Base-by-base conservation (phyloP, 2,113 vertebrate genomes). In the Salvator merianae region DNA sequence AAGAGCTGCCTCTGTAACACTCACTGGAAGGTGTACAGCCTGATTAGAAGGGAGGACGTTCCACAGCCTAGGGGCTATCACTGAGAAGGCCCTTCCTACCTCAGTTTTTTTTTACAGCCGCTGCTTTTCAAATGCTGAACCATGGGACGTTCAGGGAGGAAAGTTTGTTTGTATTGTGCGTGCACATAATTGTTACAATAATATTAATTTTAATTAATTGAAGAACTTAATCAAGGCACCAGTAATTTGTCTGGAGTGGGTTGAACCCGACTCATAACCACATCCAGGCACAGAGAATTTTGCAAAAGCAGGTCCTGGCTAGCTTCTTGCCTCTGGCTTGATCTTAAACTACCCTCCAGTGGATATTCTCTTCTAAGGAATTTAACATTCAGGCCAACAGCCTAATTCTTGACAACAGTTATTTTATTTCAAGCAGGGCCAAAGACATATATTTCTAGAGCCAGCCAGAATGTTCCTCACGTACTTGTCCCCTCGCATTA, bases 401-500 rank as follows among this genome's bases (percentile, higher is more conserved):
- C 14, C n/a, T 12, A 28, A 7, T 20, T 22, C 10, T 5, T 55
- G 68, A 30, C 38, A 28, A 30, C 5, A 30, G 26, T 24, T 34
- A 79, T n/a, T n/a, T 47, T 18, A 47, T 79, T 36, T 7, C 2
- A 7, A 75, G 30, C 20, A 55, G 63, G 16, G 14, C 55, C 38
- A 30, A n/a, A 63, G 20, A 8, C 28, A 6, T 22, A 76, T 14
- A 24, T 26, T 73, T 18, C 14, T 50, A 70, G n/a, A 32, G 80
- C 16, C 0, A 72, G 62, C 28, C 71, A 73, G 38, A 73, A 24
- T 8, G 40, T 73, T 73, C 38, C 28, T 32, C 62, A 68, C 18
- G 9, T 50, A 32, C 40, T 66, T 24, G 2, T 12, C 88, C 78
- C 90, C 82, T 85, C 90, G 22, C 43, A 7, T 47, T n/a, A 76